phyloP scores from a whole-genome alignment of 2,888 invertebrate species.

The Zygothrica quintamaculata region DNA sequence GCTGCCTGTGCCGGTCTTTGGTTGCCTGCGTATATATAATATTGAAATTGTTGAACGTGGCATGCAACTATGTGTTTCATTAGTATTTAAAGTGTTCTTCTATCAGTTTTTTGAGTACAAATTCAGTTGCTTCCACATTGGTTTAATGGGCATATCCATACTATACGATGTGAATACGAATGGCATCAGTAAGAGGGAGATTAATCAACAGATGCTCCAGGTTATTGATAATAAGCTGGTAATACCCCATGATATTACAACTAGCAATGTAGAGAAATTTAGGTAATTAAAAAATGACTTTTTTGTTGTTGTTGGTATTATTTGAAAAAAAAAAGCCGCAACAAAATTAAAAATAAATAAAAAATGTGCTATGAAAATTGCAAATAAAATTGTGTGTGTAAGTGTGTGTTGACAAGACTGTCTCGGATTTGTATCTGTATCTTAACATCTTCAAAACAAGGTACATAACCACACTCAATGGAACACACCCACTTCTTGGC shows the following conservation, averaged over 20 bases:
- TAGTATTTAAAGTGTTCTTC: slow-evolving; percentile 56
- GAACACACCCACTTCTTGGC: slow-evolving; percentile 64
- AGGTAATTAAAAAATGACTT: slow-evolving; percentile 65
- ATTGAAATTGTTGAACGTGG: slow-evolving; percentile 47
- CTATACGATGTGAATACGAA: slow-evolving; percentile 2
- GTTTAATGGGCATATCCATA: slow-evolving; percentile 46
- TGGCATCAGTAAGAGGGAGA: too few relatives aligned
- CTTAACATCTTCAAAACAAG: slow-evolving; percentile 49
- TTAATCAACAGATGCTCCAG: background rate
- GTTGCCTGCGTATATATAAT: slow-evolving; percentile 67
- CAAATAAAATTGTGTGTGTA: slow-evolving; percentile 60
- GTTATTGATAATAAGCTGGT: slow-evolving; percentile 18
- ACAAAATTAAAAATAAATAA: slow-evolving; percentile 27
- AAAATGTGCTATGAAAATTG: slow-evolving; percentile 59
- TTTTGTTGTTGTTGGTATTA: slow-evolving; percentile 60
- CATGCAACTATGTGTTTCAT: slow-evolving; percentile 57
- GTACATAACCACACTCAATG: slow-evolving; percentile 52
- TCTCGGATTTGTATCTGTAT: slow-evolving; percentile 57
- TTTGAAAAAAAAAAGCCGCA: slow-evolving; percentile 35
- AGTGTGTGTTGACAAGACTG: slow-evolving; percentile 41
- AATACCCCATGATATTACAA: slow-evolving; percentile 1
- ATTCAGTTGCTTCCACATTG: slow-evolving; percentile 61
- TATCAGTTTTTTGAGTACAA: slow-evolving; percentile 60
- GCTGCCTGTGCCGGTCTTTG: slow-evolving; percentile 58
- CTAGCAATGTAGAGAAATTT: slow-evolving; percentile 70